Percentiles rank a stretch among this genome's conserved stretches.
Conservation (phyloP, 2,888 invertebrate genomes). For the Prenolepis imparis region DNA sequence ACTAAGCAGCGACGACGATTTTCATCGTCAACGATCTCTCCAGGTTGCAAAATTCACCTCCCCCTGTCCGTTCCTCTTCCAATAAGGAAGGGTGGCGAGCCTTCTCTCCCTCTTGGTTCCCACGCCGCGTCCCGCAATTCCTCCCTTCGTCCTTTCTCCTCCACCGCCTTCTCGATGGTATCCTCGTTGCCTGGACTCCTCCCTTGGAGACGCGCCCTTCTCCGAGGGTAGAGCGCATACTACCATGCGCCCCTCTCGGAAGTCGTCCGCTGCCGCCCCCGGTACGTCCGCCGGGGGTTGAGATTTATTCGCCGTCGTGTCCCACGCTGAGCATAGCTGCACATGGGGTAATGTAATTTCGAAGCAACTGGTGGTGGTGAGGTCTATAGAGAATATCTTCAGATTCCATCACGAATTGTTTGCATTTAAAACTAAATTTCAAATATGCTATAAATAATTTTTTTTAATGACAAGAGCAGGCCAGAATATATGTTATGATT, state of each 20-base stretch:
- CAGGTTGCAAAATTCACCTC: constrained; percentile 72
- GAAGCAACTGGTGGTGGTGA: constrained; percentile 72
- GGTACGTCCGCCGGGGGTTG: constrained; percentile 42
- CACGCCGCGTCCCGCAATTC: constrained; percentile 76
- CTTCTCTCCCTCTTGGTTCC: constrained; percentile 79
- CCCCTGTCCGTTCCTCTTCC: constrained; percentile 45
- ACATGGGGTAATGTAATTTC: constrained; percentile 32
- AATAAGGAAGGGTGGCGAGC: constrained; percentile 62
- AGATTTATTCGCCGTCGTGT: constrained; percentile 53
- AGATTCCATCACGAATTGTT: too few species aligned
- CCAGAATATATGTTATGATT: background rate
- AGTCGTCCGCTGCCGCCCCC: constrained; percentile 60
- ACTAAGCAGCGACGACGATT: constrained; percentile 65
- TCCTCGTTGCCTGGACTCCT: constrained; percentile 70
- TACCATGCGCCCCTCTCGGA: constrained; percentile 56
- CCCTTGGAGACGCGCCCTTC: constrained; percentile 68
- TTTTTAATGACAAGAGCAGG: background rate
- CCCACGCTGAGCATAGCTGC: constrained; percentile 57
- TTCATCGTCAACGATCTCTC: constrained; percentile 65
- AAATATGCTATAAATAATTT: background rate
- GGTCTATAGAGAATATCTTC: background rate
- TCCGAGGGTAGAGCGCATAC: constrained; percentile 52
- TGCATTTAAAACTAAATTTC: constrained; percentile 2
- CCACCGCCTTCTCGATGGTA: constrained; percentile 68
- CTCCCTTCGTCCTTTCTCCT: constrained; percentile 65